These are phyloP conservation scores for Cynodonichthys magdalenae DNA, from an alignment of 2,797 vertebrate genomes.

Conservation along the genomic window DNA sequence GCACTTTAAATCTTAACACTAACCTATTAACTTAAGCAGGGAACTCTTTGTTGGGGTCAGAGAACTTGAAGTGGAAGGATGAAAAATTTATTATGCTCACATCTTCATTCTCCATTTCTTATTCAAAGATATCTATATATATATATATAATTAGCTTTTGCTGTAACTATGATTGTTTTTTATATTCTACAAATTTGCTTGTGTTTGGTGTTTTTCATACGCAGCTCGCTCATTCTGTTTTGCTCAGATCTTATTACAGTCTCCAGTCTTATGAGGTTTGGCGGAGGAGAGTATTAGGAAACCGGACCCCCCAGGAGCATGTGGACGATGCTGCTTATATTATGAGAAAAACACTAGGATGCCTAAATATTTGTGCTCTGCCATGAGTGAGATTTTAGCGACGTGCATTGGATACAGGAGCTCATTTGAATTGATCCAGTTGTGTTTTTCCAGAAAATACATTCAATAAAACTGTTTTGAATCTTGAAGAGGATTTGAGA, in stretches of 20 bases:
- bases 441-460: conserved; percentile 24
- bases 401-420: not conserved
- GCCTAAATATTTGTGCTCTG: conserved; percentile 1
- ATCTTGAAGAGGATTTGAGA: conserved; percentile 19
- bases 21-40: conserved; percentile 14
- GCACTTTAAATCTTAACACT: conserved; percentile 40
- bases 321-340: conserved; percentile 8
- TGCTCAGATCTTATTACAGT: conserved; percentile 39
- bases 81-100: conserved; percentile 27
- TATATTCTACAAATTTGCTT: conserved; percentile 3
- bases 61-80: conserved; percentile 7
- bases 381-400: not conserved
- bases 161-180: conserved; percentile 13
- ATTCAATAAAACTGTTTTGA: conserved; percentile 18
- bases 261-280: conserved; percentile 13
- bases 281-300: conserved; percentile 11
- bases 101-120: conserved; percentile 8
- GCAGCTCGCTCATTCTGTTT: conserved; percentile 6
- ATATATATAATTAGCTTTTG: conserved; percentile 4
- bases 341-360: conserved; percentile 4
- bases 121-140: conserved; percentile 12
- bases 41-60: conserved; percentile 47
- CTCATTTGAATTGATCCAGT: conserved; percentile 16
- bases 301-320: conserved; percentile 35
- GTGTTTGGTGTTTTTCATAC: conserved; percentile 15